Evolutionary conservation across 2,888 invertebrate genomes (phyloP).

Genomic region (Xylota sylvarum): DNA sequence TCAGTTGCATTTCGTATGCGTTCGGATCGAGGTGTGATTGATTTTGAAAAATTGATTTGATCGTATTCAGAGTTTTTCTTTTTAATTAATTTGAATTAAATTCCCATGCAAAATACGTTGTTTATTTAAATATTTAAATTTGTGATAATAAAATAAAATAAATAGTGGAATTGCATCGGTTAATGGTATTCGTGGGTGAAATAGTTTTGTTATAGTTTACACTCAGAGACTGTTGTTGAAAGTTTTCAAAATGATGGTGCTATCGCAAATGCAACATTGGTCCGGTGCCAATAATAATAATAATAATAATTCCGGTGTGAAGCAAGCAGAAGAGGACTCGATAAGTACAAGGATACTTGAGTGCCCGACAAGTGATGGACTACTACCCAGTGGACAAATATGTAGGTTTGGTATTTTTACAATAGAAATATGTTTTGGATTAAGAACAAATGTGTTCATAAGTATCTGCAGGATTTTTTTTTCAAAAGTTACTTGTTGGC

Average conservation of each 20-base stretch:
- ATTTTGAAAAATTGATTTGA: conserved; percentile 34
- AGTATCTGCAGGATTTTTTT: no score
- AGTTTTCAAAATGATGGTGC: conserved; percentile 78
- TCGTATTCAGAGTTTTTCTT: background rate
- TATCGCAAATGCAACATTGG: conserved; percentile 78
- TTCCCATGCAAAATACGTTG: background rate
- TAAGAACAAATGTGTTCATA: no score
- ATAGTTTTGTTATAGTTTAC: background rate
- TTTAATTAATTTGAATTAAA: conserved; percentile 16
- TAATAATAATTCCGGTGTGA: conserved; percentile 37
- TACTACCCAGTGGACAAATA: conserved; percentile 43
- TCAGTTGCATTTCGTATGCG: conserved; percentile 81
- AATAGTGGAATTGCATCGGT: background rate
- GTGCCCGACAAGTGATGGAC: conserved; percentile 59
- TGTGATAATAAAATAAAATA: conserved; percentile 21
- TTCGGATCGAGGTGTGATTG: conserved; percentile 78
- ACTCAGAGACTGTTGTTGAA: conserved; percentile 4
- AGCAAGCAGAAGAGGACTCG: conserved; percentile 50
- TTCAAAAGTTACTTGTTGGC: no score
- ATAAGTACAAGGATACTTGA: conserved; percentile 67
- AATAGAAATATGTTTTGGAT: background rate
- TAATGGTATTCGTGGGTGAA: conserved; percentile 24
- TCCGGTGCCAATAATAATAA: conserved; percentile 46
- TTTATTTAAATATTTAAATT: conserved; percentile 53
- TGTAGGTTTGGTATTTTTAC: conserved; percentile 51